Evolutionary conservation across 2,797 vertebrate genomes (phyloP), one percentile per base, ranked within the genome.

Genomic region (Sciurus carolinensis): DNA sequence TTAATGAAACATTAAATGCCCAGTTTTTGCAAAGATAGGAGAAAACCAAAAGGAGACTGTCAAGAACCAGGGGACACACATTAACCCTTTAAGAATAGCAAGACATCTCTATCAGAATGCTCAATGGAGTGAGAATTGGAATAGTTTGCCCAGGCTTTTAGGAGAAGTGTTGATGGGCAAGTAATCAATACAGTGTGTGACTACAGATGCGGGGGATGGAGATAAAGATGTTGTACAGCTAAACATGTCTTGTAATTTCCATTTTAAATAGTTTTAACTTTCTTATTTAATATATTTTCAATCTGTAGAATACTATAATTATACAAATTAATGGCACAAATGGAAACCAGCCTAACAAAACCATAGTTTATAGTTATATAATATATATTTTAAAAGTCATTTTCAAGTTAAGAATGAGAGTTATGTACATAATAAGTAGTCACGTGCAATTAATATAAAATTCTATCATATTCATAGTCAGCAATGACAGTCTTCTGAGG

Each of bases 361-460:
- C 8, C 1, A 82, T 39, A 57, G 62, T 62, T 66, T 66, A 24
- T 80, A 96, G 54, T 30, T 28, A 79, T 44, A 64, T 64, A 42
- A 26, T 86, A 75, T 73, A 57, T 22, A 22, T 69, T 96, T 22
- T 93, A 47, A 67, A 79, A 92, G 88, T 3, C 59, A 54, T 87
- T 95, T 87, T 17, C 7, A 91, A 88, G 26, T 88, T 62, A n/a
- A 75, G 15, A n/a, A 57, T 91, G 26, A 80, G 71, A 44, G 42
- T 42, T 7, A 36, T 52, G 11, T 54, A 9, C 8, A 47, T 44
- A 39, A 30, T n/a, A 87, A 73, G 9, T 71, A 75, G 4, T 44
- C n/a, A 50, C 66, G 76, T 71, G 3, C 9, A 30, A 95, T 66
- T 66, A 84, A 22, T 91, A 91, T 94, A 76, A 79, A 87, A 59